Conservation (phyloP, 1,140 invertebrate species). For the Atopsyche davidsoni region DNA sequence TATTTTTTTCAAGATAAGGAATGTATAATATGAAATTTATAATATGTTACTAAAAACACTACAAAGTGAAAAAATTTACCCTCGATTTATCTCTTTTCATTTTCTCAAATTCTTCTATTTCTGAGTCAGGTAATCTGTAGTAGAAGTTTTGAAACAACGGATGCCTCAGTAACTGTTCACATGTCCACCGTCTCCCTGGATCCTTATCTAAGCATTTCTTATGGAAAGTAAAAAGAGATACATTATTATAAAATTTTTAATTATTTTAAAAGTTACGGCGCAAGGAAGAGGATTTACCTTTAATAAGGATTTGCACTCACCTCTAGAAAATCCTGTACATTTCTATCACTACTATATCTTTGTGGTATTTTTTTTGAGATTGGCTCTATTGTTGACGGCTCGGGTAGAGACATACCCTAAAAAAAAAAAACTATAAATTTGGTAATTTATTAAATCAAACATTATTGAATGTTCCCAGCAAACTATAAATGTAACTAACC, state of each 20-base stretch:
- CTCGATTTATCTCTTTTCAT: constrained; percentile 55
- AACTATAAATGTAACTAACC: not conserved
- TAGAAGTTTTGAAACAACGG: constrained; percentile 80
- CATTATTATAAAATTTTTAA: constrained; percentile 1
- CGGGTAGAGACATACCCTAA: constrained; percentile 84
- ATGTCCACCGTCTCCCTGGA: constrained; percentile 82
- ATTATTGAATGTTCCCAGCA: no score
- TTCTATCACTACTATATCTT: constrained; percentile 55
- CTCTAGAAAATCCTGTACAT: constrained; percentile 81
- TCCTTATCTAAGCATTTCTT: constrained; percentile 94
- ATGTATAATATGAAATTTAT: no score
- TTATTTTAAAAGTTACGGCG: no score
- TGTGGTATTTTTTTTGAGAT: constrained; percentile 78
- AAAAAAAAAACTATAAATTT: no score
- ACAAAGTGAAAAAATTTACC: no score
- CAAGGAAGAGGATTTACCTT: not conserved
- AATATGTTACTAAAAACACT: no score
- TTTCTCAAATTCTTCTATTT: constrained; percentile 66
- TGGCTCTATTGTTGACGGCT: constrained; percentile 80
- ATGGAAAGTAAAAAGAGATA: constrained; percentile 29
- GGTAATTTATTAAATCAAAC: not conserved
- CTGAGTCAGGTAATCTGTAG: constrained; percentile 66
- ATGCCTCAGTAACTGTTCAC: constrained; percentile 85
- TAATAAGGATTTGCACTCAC: constrained; percentile 42
- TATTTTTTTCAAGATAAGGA: no score